Evolutionary conservation across 2,113 vertebrate species (phyloP), one percentile per base, ranked within the genome.

Genomic region (Tenrec ecaudatus): DNA sequence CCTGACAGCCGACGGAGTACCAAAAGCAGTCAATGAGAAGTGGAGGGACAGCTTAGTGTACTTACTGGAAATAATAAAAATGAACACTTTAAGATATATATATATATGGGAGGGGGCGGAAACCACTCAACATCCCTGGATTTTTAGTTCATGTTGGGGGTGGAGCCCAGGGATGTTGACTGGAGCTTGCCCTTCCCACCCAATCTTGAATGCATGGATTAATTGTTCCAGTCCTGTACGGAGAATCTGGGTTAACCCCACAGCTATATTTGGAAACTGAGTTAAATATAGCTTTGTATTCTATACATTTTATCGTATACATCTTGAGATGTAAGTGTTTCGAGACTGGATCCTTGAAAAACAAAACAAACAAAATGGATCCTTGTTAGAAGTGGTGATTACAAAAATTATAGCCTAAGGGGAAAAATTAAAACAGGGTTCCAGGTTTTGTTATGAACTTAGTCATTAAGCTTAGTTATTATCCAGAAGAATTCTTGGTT

Each of bases 1-100:
- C 29, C 15, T 2, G 86, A 57, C 40, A 12, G n/a, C 19, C 23
- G 38, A 36, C 3, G 8, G 64, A 36, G 22, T 36, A 22, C 71
- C 10, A n/a, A 38, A 40, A 68, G 57, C 11, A 2, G 33, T 81
- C 89, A 33, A 1, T 80, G 92, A 88, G 53, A 96, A 95, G 96
- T 96, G 94, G 71, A 73, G 47, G 89, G 77, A 86, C 11, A 16
- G 78, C 29, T 78, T 69, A 1, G 88, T 53, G 4, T 7, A 14
- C 15, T 16, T 88, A 16, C 29, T 38, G 71, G 60, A 57, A 73
- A 68, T 33, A 0, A 81, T 62, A 31, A 31, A 75, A 29, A 80
- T 31, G 60, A 75, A 43, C 71, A 62, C 75, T 93, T 86, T 76
- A 78, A 16, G 40, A 40, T 40, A 40, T 40, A 40, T 40, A 40